Evolutionary conservation across 2,113 vertebrate genomes (phyloP).

Genomic region (Forbesichthys papilliferus): DNA sequence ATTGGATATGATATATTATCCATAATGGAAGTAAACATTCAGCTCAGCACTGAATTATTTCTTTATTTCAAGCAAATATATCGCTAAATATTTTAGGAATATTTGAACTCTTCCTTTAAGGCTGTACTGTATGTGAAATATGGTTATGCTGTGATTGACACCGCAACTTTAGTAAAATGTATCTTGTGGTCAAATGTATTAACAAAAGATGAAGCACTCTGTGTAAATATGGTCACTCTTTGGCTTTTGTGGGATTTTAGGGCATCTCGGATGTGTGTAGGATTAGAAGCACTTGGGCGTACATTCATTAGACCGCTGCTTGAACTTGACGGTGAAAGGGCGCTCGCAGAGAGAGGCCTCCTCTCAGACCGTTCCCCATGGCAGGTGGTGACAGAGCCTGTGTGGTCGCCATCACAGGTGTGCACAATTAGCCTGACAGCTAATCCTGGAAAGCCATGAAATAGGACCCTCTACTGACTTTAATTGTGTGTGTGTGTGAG

Average conservation of each 20-base stretch:
- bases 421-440: conserved; percentile 75
- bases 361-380: conserved; percentile 51
- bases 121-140: too few relatives aligned
- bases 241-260: neutral
- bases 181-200: too few relatives aligned
- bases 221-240: neutral
- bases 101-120: too few relatives aligned
- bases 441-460: conserved; percentile 66
- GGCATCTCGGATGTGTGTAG: neutral
- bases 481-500: conserved; percentile 23
- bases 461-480: conserved; percentile 61
- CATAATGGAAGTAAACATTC: too few relatives aligned
- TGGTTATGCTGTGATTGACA: too few relatives aligned
- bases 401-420: conserved; percentile 74
- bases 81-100: too few relatives aligned
- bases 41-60: too few relatives aligned
- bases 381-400: conserved; percentile 71
- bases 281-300: conserved; percentile 4
- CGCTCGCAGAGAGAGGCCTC: conserved; percentile 33
- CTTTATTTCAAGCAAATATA: too few relatives aligned
- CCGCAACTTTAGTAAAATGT: too few relatives aligned
- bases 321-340: conserved; percentile 38
- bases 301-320: conserved; percentile 18
- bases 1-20: too few relatives aligned
- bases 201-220: neutral